Evolutionary conservation across 2,113 vertebrate genomes (phyloP).

Genomic region (Tinamus guttatus): DNA sequence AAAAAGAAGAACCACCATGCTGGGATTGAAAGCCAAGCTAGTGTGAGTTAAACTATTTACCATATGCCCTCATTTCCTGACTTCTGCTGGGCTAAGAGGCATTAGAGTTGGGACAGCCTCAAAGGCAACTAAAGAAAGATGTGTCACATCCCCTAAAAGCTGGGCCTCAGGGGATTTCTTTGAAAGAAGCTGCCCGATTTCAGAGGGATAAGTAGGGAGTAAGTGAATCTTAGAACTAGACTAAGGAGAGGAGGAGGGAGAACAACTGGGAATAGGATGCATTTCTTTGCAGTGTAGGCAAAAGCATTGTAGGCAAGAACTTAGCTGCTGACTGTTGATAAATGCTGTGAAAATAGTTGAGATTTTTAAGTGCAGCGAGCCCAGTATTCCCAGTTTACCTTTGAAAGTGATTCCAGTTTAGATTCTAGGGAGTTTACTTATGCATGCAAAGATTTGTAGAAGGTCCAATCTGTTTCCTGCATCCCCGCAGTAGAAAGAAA

Average conservation of each 20-base stretch:
- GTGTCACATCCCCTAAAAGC: constrained; percentile 14
- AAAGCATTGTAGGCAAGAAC: not conserved
- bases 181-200: constrained; percentile 25
- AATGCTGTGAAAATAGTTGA: not conserved
- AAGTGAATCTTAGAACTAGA: not conserved
- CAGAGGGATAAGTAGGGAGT: not conserved
- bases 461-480: constrained; percentile 8
- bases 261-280: not conserved
- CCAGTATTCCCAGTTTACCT: not conserved
- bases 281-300: not conserved
- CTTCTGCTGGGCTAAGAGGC: constrained; percentile 33
- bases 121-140: constrained; percentile 35
- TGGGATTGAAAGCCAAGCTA: constrained; percentile 17
- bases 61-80: constrained; percentile 70
- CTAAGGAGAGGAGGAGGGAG: not conserved
- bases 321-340: not conserved
- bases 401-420: not conserved
- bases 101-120: not conserved
- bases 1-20: not conserved
- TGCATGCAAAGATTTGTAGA: not conserved
- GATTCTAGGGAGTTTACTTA: not conserved
- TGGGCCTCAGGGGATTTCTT: not conserved
- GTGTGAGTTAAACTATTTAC: constrained; percentile 57
- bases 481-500: not conserved
- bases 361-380: not conserved